Conservation (phyloP, 2,888 invertebrate species). For the Gortyna flavago region DNA sequence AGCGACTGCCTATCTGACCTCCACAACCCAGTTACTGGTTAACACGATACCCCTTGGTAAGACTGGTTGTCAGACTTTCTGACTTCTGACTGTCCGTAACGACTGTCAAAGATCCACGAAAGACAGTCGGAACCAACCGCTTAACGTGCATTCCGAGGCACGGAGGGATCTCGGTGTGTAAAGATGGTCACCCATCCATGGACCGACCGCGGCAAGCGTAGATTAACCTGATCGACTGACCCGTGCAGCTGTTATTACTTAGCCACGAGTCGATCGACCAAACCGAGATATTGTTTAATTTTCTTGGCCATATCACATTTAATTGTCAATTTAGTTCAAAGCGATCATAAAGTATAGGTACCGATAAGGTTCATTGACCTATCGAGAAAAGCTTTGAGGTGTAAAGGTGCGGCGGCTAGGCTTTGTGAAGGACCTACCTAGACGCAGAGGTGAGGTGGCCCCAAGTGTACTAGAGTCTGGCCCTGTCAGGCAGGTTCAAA, state of each 20-base stretch:
- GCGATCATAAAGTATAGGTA: constrained; percentile 22
- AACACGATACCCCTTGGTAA: background rate
- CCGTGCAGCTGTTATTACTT: background rate
- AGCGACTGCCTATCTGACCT: background rate
- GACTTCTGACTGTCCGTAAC: background rate
- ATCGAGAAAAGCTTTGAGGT: constrained; percentile 68
- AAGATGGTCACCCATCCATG: background rate
- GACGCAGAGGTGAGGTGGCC: constrained; percentile 65
- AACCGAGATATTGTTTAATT: background rate
- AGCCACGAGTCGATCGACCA: background rate
- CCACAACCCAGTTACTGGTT: background rate
- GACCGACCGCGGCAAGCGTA: background rate
- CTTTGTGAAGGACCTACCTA: constrained; percentile 77
- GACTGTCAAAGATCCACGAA: background rate
- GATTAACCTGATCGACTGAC: background rate
- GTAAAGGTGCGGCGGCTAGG: constrained; percentile 73
- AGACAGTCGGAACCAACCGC: too few relatives aligned
- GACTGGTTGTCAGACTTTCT: background rate
- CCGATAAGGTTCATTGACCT: constrained; percentile 70
- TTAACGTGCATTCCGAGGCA: too few relatives aligned
- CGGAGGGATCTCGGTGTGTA: background rate
- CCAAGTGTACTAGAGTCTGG: constrained; percentile 70
- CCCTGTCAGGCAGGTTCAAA: constrained; percentile 69
- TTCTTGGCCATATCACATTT: background rate
- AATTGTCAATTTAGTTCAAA: constrained; percentile 17